phyloP scores from a whole-genome alignment of 1,140 invertebrate genomes.

The Leptonema lineaticorne region DNA sequence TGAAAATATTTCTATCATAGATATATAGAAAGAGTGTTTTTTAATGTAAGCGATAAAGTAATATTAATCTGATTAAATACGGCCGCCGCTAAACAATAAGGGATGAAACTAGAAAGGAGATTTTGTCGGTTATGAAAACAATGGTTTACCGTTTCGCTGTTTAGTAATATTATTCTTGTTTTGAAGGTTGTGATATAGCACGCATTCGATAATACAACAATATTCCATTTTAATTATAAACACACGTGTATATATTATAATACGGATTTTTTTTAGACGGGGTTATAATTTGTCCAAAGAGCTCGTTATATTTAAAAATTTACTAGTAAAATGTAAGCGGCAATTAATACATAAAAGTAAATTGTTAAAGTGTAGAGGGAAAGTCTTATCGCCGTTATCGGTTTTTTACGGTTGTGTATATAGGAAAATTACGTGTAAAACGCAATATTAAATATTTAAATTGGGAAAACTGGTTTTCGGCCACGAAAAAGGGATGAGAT shows the following conservation, averaged over 20 bases:
- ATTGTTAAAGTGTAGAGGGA: too few relatives aligned
- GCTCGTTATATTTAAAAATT: too few relatives aligned
- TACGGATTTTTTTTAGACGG: too few relatives aligned
- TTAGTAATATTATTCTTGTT: conserved; percentile 1
- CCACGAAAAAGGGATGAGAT: too few relatives aligned
- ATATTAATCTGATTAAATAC: conserved; percentile 16
- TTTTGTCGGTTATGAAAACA: conserved; percentile 14
- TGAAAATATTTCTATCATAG: too few relatives aligned
- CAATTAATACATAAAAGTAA: conserved; percentile 1
- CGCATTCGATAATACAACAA: background rate
- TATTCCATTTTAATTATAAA: conserved; percentile 9
- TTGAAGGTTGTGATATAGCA: conserved; percentile 1
- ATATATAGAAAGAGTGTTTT: too few relatives aligned
- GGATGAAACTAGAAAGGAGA: conserved; percentile 23
- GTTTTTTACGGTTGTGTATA: background rate
- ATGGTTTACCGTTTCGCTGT: background rate
- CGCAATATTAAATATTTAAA: too few relatives aligned
- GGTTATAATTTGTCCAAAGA: too few relatives aligned
- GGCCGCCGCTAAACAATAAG: conserved; percentile 15
- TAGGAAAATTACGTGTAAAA: too few relatives aligned
- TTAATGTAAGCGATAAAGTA: conserved; percentile 4
- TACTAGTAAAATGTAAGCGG: background rate
- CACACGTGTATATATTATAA: too few relatives aligned
- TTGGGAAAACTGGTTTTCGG: too few relatives aligned
- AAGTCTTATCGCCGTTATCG: background rate